Conservation (phyloP, 2,888 invertebrate species). For the Pemphredon lugubris region DNA sequence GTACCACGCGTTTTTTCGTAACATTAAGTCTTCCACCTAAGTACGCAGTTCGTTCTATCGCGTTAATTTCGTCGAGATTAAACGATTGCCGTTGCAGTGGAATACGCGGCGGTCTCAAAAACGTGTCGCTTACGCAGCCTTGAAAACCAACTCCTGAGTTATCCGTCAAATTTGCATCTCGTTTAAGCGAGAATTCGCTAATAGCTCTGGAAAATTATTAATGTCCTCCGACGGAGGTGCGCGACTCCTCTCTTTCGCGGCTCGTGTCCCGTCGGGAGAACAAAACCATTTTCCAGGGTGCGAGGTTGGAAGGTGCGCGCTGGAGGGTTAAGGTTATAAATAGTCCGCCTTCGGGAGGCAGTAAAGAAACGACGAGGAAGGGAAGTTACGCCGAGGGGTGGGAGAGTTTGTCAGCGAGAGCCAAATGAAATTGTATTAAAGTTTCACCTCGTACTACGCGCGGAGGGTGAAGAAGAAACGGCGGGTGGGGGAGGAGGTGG, state of each 20-base stretch:
- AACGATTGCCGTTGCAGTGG: too few relatives aligned
- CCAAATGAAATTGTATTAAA: conserved; percentile 81
- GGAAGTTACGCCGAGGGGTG: conserved; percentile 61
- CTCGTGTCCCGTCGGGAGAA: not conserved
- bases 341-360: conserved; percentile 76
- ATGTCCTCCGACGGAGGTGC: not conserved
- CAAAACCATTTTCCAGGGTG: conserved; percentile 4
- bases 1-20: too few relatives aligned
- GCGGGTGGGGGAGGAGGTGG: not conserved
- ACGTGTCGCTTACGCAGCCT: too few relatives aligned
- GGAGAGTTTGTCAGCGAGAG: conserved; percentile 79
- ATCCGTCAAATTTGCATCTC: not conserved
- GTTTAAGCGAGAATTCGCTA: conserved; percentile 17
- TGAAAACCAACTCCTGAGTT: too few relatives aligned
- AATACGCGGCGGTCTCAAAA: too few relatives aligned
- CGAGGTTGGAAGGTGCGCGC: not conserved
- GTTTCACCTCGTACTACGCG: conserved; percentile 80
- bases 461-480: conserved; percentile 37
- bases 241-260: not conserved
- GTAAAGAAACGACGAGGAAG: conserved; percentile 70
- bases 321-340: conserved; percentile 65
- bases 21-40: too few relatives aligned
- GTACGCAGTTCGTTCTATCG: too few relatives aligned
- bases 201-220: conserved; percentile 14
- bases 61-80: too few relatives aligned